Evolutionary conservation across 2,888 invertebrate genomes (phyloP), one percentile per base, ranked within the genome.

Genomic region (Napeogenes inachia): DNA sequence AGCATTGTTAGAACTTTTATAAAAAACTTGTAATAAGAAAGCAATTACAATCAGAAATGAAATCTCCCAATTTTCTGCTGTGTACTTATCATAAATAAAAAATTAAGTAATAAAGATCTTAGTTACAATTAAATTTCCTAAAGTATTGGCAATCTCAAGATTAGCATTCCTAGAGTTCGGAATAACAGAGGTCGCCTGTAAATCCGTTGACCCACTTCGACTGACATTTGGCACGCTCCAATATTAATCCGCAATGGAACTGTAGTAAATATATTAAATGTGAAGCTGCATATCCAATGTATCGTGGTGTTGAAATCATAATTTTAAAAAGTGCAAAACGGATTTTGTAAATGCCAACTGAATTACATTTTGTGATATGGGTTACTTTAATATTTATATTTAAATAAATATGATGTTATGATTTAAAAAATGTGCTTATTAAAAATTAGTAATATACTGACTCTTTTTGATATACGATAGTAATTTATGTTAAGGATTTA

Each of bases 121-220:
- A 35, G 30, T 55, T 13, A 57, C 57, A 64, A 59, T 55, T 61
- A 65, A 56, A 63, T 62, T 65, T 63, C 56, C 55, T 59, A 62
- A 57, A 61, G 62, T 59, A 64, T 63, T 64, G 64, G 55, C 66
- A 58, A 66, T 61, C 63, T 64, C 62, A 67, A 68, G 68, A 70
- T 70, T 70, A 68, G 67, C 63, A 68, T 65, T 70, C 62, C 69
- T 64, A 60, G 60, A 59, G 57, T 60, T 62, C 54, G 64, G 63
- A 66, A 65, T 61, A 65, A 61, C 65, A 66, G 57, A 61, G 59
- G 63, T 63, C 60, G 63, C 60, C 54, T 59, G 66, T 66, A 59
- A 66, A 70, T 65, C 67, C 66, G 65, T 67, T 70, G 73, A 71
- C 73, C 73, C 67, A 71, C 57, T 70, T 73, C 67, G 53, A 59